phyloP scores from a whole-genome alignment of 2,797 vertebrate species.

The Scarus forsteni region DNA sequence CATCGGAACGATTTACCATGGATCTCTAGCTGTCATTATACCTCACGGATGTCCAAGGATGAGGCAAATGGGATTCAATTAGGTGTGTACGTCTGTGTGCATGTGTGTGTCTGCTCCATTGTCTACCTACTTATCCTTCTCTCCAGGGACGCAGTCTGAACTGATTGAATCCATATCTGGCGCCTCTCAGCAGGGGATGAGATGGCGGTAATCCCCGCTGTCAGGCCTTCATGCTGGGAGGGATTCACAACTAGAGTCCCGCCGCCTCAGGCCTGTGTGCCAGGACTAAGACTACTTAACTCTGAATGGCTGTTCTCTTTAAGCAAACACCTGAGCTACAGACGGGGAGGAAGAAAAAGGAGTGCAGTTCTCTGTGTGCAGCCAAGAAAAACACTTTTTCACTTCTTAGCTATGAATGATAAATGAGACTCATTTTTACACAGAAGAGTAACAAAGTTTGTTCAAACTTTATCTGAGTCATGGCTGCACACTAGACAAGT shows the following conservation, averaged over 20 bases:
- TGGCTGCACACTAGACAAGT: too few species aligned
- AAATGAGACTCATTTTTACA: constrained; percentile 3
- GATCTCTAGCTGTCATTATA: constrained; percentile 64
- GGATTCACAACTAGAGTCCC: constrained; percentile 45
- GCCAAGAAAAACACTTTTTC: not conserved
- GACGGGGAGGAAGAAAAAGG: not conserved
- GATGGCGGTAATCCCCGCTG: constrained; percentile 65
- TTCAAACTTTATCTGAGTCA: too few species aligned
- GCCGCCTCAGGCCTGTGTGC: constrained; percentile 49
- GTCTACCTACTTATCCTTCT: constrained; percentile 61
- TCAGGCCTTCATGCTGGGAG: constrained; percentile 59
- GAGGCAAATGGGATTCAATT: constrained; percentile 71
- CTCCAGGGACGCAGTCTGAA: constrained; percentile 55
- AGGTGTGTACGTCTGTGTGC: constrained; percentile 40
- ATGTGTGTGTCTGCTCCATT: constrained; percentile 40
- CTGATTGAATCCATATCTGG: constrained; percentile 58
- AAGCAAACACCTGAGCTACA: constrained; percentile 42
- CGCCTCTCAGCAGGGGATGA: constrained; percentile 60
- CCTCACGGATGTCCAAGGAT: constrained; percentile 53
- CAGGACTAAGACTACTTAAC: constrained; percentile 54
- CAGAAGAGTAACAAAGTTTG: too few species aligned
- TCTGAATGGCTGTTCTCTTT: constrained; percentile 35
- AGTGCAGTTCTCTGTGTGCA: not conserved
- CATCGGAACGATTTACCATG: constrained; percentile 59
- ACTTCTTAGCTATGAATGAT: too few species aligned